phyloP scores from a whole-genome alignment of 1,140 invertebrate genomes.

The Diorhabda elongata region DNA sequence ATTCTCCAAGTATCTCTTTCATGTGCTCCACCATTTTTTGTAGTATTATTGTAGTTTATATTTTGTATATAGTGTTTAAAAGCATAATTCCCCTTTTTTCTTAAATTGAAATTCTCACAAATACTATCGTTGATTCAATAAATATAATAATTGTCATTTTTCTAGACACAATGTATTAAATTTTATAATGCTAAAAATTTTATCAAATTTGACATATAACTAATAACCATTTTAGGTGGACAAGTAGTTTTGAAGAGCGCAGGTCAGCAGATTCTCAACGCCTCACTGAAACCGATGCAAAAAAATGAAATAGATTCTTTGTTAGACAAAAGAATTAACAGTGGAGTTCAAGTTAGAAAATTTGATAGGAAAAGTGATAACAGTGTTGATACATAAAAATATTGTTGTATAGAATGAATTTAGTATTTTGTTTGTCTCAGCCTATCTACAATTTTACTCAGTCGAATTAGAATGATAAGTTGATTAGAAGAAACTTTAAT shows the following conservation, averaged over 20 bases:
- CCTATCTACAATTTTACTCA: no score
- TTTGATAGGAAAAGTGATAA: slow-evolving; percentile 6
- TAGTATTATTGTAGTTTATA: background rate
- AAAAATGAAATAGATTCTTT: slow-evolving; percentile 27
- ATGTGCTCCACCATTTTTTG: background rate
- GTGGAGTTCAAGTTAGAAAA: slow-evolving; percentile 1
- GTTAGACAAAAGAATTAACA: slow-evolving; percentile 10
- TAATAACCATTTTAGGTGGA: slow-evolving; percentile 14
- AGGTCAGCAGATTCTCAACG: slow-evolving; percentile 29
- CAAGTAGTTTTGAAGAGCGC: slow-evolving; percentile 27
- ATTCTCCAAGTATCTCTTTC: background rate
- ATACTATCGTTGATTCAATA: no score
- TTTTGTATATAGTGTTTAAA: background rate
- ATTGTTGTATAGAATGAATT: no score
- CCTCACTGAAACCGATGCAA: slow-evolving; percentile 24
- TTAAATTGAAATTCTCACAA: no score
- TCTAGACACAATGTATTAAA: background rate
- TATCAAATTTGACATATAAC: slow-evolving; percentile 25
- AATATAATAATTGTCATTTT: background rate
- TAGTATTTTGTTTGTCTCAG: no score
- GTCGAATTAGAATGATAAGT: no score
- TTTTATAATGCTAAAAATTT: background rate
- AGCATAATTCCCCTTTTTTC: no score
- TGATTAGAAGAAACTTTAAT: no score
- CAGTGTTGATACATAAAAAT: no score